Evolutionary conservation across 2,797 vertebrate species (phyloP).

Genomic region (Alouatta caraya): DNA sequence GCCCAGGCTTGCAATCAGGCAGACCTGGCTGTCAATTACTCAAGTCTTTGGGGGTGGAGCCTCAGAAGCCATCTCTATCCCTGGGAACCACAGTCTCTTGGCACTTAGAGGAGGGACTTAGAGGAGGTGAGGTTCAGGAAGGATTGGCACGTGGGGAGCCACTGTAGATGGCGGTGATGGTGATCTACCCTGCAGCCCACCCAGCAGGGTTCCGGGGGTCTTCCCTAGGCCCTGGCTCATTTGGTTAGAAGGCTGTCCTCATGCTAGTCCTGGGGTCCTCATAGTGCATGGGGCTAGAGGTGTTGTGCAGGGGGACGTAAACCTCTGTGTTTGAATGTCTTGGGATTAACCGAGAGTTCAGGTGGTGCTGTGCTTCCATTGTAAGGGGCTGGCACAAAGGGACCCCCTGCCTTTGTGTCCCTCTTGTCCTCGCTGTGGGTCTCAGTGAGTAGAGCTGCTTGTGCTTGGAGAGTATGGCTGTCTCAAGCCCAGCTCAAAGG

Average conservation of each 20-base stretch:
- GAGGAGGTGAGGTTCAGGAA: not conserved
- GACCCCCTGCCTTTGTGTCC: not conserved
- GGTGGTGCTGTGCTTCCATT: not conserved
- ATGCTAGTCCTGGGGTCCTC: not conserved
- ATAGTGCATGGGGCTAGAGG: accelerated
- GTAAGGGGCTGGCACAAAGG: not conserved
- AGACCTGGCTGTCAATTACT: not conserved
- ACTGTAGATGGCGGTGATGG: not conserved
- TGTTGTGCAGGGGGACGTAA: not conserved
- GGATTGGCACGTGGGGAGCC: not conserved
- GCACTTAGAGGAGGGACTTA: not conserved
- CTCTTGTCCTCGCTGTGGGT: not conserved
- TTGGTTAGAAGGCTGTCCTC: not conserved
- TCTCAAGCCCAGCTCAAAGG: not conserved
- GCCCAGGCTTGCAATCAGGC: not conserved
- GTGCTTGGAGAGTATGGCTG: accelerated
- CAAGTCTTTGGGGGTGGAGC: not conserved
- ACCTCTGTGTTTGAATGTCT: not conserved
- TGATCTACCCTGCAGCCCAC: not conserved
- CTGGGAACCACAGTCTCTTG: not conserved
- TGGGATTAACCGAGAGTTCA: not conserved
- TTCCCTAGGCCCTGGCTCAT: not conserved
- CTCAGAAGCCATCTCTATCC: not conserved
- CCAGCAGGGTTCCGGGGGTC: not conserved
- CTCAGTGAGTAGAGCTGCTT: not conserved